Base-by-base conservation (phyloP, 2,113 vertebrate species). In the Seriola quinqueradiata region DNA sequence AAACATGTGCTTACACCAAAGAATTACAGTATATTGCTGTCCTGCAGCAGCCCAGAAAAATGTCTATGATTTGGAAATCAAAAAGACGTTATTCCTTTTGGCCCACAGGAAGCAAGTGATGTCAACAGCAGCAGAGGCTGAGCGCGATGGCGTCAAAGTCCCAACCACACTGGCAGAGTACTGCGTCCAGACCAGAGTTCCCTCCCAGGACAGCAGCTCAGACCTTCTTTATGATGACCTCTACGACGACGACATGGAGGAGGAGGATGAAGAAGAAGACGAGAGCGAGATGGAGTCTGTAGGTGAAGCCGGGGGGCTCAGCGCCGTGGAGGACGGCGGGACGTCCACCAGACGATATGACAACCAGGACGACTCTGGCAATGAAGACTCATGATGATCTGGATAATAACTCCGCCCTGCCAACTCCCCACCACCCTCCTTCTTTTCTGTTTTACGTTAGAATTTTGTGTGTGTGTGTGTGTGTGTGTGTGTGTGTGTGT, bases 111-210 rank as follows among this genome's bases (percentile, higher is more conserved):
- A 99, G 93, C 98, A 99, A 91, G 97, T 99, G 81, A 93, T 97
- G 92, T 97, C 98, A 32, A 99, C 97, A 34, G 97, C 97, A 83
- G 97, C 97, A 0, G 98, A 99, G 89, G 98, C 98, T 0, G 98
- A 99, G 84, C 97, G 98, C 40, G 98, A 99, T 54, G 98, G 98
- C 0, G 98, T 99, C 83, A 99, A 99, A 93, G 98, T 99, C 67
- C 98, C 98, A 61, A 99, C 97, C 70, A 99, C 98, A 0, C 92
- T 99, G 94, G 98, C 97, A 0, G 98, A 99, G 92, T 99, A 99
- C 92, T 99, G 98, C 95, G 97, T 99, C 93, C 99, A 99, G 96
- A 99, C 98, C 95, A 96, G 98, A 96, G 97, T 99, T 94, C 98
- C 98, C 95, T 99, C 98, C 93, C 99, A 97, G 86, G 97, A 99